Base-by-base conservation (phyloP, 1,140 invertebrate species). In the Ostrea edulis region DNA sequence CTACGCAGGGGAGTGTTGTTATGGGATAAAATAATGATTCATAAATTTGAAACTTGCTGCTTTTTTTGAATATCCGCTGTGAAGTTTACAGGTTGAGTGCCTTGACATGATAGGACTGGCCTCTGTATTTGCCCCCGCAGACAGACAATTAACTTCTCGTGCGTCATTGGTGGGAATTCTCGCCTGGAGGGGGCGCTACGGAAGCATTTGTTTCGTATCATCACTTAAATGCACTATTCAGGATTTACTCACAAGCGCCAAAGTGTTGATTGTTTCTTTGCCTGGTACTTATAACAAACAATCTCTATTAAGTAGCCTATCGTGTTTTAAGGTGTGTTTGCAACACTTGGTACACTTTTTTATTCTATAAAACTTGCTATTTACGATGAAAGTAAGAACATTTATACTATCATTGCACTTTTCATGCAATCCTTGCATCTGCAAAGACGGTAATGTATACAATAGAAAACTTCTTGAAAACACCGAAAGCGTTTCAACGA, bases 91-190 rank as follows among this genome's bases (percentile, higher is more conserved):
- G 22, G 68, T 77, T 77, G 25, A 29, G 22, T 29, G 22, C 4
- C 68, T 25, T 29, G 68, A 77, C 68, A 29, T 77, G 68, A 77
- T 77, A 77, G 22, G 68, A 25, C 25, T 25, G 68, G 68, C 68
- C 29, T 77, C 25, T 22, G 68, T 17, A 8, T 77, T 9, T 77
- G 29, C 68, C 68, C 68, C 29, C 68, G 14, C 68, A 22, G 3
- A 77, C 29, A 77, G 68, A 77, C 68, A 77, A 77, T 77, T 77
- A 77, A 77, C 68, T 77, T 77, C 68, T 77, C 68, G 68, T 77
- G 68, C 68, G 68, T 77, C 68, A 77, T 29, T 25, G 68, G 22
- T 17, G 68, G 25, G 8, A 35, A 22, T 77, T 77, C 68, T 77
- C 68, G 25, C 68, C 11, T 35, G 68, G 25, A 77, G 68, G 29